A percentile compares a stretch with the other conserved stretches of the same genome.
phyloP scores from a whole-genome alignment of 2,797 vertebrate genomes.

The Premnoplex brunnescens region DNA sequence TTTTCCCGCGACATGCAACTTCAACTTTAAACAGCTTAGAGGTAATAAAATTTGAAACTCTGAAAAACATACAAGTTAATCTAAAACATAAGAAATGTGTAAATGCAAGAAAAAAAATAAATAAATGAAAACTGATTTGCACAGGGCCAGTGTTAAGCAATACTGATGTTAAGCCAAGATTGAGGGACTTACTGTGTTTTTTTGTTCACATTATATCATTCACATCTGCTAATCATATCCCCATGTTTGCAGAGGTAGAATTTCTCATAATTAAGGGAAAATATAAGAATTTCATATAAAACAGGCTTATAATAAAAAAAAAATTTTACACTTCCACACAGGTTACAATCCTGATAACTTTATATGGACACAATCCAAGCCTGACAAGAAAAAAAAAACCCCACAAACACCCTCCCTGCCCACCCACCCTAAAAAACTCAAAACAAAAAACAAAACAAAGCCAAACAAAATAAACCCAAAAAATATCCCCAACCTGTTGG shows the following conservation, averaged over 20 bases:
- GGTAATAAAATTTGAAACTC: neutral
- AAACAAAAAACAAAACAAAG: neutral
- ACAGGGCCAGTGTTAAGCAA: neutral
- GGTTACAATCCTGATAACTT: conserved; percentile 60
- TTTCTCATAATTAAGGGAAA: conserved; percentile 67
- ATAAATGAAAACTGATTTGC: neutral
- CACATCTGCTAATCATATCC: conserved; percentile 30
- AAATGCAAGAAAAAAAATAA: neutral
- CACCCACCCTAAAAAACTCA: too few relatives aligned
- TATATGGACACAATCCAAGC: conserved; percentile 27
- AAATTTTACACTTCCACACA: conserved; percentile 37
- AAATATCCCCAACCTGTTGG: neutral
- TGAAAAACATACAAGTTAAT: neutral
- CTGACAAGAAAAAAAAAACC: neutral
- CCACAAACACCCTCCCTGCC: neutral
- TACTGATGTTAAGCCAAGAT: neutral
- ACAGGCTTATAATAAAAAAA: conserved; percentile 53
- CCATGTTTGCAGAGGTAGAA: conserved; percentile 54
- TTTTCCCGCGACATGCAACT: neutral
- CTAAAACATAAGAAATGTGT: neutral
- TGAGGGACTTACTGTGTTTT: neutral
- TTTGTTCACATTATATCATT: conserved; percentile 33
- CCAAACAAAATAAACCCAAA: neutral
- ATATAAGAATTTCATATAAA: conserved; percentile 53
- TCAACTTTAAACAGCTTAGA: neutral